Conservation (phyloP, 2,888 invertebrate genomes). For the Diarsia mendica region DNA sequence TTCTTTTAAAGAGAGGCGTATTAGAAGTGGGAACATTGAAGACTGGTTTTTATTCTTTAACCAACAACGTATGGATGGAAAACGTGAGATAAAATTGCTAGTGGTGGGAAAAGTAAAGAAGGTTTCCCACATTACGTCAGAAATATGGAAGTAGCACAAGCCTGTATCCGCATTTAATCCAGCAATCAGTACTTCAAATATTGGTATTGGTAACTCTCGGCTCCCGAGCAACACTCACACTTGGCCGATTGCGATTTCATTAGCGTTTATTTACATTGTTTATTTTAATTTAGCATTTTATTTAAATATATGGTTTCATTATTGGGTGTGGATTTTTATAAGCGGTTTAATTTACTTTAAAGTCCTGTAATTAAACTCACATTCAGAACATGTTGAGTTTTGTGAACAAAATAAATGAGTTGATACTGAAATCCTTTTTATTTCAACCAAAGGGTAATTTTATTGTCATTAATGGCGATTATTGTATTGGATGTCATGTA, state of each 20-base stretch:
- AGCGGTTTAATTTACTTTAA: slow-evolving; percentile 9
- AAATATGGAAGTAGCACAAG: slow-evolving; percentile 61
- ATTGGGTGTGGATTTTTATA: background rate
- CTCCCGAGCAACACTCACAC: slow-evolving; percentile 53
- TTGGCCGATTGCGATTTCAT: slow-evolving; percentile 63
- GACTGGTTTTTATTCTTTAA: background rate
- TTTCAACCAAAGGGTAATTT: background rate
- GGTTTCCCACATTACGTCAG: slow-evolving; percentile 45
- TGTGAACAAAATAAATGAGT: background rate
- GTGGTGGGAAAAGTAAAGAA: slow-evolving; percentile 18
- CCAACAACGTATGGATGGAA: background rate
- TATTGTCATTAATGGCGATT: slow-evolving; percentile 1
- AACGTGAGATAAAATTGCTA: slow-evolving; percentile 17
- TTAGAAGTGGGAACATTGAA: background rate
- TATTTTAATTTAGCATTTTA: slow-evolving; percentile 51
- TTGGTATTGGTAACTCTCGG: slow-evolving; percentile 65
- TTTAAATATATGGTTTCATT: slow-evolving; percentile 5
- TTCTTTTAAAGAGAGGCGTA: too few species aligned
- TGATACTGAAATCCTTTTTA: background rate
- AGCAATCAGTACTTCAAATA: slow-evolving; percentile 68
- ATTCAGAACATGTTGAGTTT: background rate
- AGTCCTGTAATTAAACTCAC: background rate
- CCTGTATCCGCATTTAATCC: slow-evolving; percentile 66
- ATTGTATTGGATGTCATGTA: background rate
- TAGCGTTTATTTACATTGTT: slow-evolving; percentile 54